Evolutionary conservation across 2,113 vertebrate species (phyloP), one percentile per base, ranked within the genome.

Genomic region (Arothron firmamentum): DNA sequence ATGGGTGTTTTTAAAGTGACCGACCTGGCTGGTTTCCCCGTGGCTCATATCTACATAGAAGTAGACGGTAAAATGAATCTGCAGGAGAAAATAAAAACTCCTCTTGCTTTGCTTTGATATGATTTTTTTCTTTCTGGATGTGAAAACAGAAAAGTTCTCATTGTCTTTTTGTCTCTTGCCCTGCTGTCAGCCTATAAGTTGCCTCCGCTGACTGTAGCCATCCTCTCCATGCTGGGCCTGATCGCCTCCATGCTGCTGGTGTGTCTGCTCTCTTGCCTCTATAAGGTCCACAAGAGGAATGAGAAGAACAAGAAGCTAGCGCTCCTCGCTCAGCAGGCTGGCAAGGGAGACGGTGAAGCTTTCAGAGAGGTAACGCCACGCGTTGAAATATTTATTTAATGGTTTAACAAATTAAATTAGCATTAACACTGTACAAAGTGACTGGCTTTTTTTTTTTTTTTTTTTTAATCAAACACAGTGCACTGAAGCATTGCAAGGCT

Each of bases 211-310:
- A 82, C 85, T 0, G 70, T 88, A 10, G 88, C 81, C 31, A 59
- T 92, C 78, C 69, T 92, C 15, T 59, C 85, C 43, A n/a, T 92
- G 82, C 46, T 90, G 60, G 41, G 84, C 17, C 74, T 92, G 48
- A 70, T 92, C 49, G 90, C 75, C 38, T 73, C 87, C 67, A 87
- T 92, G 83, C 80, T 92, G 63, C 70, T 90, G 66, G 41, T 87
- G 41, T 92, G 91, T 59, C 81, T 91, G 75, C 65, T 90, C 0
- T 92, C 91, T 59, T 92, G 91, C 19, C 17, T 90, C 68, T 82
- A 83, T 34, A 89, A 85, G 23, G 79, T 89, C 13, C 89, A 81
- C 9, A 76, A 74, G 48, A 82, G 90, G 64, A 86, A 86, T 0
- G 59, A 87, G 67, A 90, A 87, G 85, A 89, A 70, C 80, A 83